Percentiles rank a stretch among this genome's conserved stretches.
These are phyloP conservation scores for Rhagonycha fulva DNA, from an alignment of 2,888 invertebrate genomes.

Conservation along the genomic window DNA sequence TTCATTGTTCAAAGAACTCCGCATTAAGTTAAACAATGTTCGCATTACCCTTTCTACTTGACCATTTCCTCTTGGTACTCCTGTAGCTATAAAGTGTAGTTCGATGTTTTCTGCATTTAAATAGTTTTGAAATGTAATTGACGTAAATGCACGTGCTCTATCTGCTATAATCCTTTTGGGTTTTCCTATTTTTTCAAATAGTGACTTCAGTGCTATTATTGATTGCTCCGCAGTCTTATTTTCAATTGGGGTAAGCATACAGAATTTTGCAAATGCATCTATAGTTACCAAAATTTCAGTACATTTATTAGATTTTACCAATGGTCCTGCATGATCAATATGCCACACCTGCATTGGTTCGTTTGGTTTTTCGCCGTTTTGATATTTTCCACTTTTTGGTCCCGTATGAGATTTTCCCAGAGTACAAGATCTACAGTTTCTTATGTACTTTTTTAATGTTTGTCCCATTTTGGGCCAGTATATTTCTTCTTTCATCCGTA, in stretches of 20 bases:
- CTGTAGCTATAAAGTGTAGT: slow-evolving; percentile 30
- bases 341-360: slow-evolving; percentile 32
- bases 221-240: too few relatives aligned
- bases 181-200: slow-evolving; percentile 29
- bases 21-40: too few relatives aligned
- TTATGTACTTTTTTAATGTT: slow-evolving; percentile 16
- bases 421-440: slow-evolving; percentile 21
- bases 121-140: slow-evolving; percentile 18
- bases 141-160: slow-evolving; percentile 27
- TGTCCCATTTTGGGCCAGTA: slow-evolving; percentile 5
- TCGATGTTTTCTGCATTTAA: slow-evolving; percentile 14
- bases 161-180: too few relatives aligned
- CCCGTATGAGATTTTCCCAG: slow-evolving; percentile 35
- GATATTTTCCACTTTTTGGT: slow-evolving; percentile 22
- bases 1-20: too few relatives aligned
- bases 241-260: slow-evolving; percentile 22
- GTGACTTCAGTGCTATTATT: slow-evolving; percentile 14
- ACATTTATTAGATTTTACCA: slow-evolving; percentile 27
- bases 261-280: slow-evolving; percentile 33
- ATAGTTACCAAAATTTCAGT: slow-evolving; percentile 29
- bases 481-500: not conserved
- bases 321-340: slow-evolving; percentile 35
- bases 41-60: slow-evolving; percentile 27
- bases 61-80: too few relatives aligned
- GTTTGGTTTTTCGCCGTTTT: slow-evolving; percentile 29